Conservation (phyloP, 2,888 invertebrate species). For the Myopa tessellatipennis region DNA sequence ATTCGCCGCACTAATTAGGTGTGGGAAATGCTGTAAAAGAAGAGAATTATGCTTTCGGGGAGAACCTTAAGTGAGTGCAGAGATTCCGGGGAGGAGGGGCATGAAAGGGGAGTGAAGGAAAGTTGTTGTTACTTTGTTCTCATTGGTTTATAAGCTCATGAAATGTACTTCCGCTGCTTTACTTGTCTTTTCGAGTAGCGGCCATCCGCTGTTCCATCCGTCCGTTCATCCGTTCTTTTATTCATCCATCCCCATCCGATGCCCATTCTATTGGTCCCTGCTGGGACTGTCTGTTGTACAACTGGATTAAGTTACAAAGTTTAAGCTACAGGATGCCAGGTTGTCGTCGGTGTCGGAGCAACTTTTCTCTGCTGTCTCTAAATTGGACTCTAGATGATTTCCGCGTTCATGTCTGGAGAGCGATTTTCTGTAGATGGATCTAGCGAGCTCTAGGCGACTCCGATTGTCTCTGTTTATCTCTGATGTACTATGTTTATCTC, state of each 20-base stretch:
- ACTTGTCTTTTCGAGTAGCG: background rate
- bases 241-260: background rate
- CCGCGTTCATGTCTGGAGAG: background rate
- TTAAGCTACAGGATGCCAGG: background rate
- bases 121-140: background rate
- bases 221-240: background rate
- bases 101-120: no score
- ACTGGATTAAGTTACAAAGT: background rate
- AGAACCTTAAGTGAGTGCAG: no score
- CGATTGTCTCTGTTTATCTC: background rate
- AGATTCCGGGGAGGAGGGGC: no score
- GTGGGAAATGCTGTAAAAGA: background rate
- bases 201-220: background rate
- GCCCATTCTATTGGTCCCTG: no score
- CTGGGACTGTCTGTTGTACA: no score
- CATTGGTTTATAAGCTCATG: background rate
- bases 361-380: no score
- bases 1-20: slow-evolving; percentile 8
- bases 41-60: no score
- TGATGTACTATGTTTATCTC: no score
- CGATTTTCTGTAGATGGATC: background rate
- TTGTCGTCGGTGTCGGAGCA: background rate
- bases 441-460: background rate
- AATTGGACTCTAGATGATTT: no score
- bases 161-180: background rate